Evolutionary conservation across 1,140 invertebrate genomes (phyloP), one percentile per base, ranked within the genome.

Genomic region (Microplitis mediator): DNA sequence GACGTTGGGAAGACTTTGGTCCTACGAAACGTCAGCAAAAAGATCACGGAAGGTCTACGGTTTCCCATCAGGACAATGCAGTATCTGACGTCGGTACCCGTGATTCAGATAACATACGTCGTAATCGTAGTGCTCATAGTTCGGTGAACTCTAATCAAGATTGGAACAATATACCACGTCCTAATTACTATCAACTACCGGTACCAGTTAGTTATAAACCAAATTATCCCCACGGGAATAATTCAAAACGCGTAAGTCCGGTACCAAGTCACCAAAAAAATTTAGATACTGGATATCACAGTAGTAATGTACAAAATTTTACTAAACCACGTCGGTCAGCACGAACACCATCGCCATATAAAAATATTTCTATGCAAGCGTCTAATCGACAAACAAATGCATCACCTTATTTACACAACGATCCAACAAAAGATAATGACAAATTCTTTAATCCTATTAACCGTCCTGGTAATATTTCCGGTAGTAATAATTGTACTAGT

Each of bases 361-460:
- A 85, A 73, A 80, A 68, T 50, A 67, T 31, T 39, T 52, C 67
- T 3, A 65, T 82, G 34, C 80, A 76, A 64, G 51, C 76, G 14
- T 75, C 63, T 32, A 84, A 84, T 60, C 81, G 82, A 50, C 69
- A 72, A 56, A 80, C 78, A 61, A 79, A 81, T 63, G 80, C 79
- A 23, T 86, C 84, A 32, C 82, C 84, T 23, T 86, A 83, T 69
- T 77, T 78, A 71, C 75, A 81, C 8, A 85, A 79, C 58, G 83
- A 86, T 73, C 32, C 52, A 13, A 50, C 39, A 4, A 36, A 31
- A 36, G 71, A 72, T 14, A 16, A 23, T 14, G 71, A 87, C 80
- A 84, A 84, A 69, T 85, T 85, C 63, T 86, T 86, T 68, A 84
- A 86, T 77, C 84, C 85, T 14, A 86, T 86, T 51, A 86, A 80